Base-by-base conservation (phyloP, 2,888 invertebrate species). In the Melanostoma mellinum region DNA sequence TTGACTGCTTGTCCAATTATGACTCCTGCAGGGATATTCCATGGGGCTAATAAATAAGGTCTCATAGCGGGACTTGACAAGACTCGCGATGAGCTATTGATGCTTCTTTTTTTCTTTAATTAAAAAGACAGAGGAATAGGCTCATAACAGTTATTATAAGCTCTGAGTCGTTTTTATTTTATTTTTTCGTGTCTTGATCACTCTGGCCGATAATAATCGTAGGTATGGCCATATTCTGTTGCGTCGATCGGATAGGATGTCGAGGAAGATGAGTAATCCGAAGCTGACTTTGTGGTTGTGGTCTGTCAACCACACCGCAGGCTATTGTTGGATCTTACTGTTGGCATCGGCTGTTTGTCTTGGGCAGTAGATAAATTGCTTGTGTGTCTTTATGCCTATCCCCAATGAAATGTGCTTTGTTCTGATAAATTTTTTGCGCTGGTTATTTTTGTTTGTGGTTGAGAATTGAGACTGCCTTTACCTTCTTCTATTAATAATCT, bases 251-350 rank as follows among this genome's bases (percentile, higher is more conserved):
- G 33, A 1, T 55, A 44, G 52, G 63, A 77, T 82, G 82, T 56
- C 55, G 53, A 30, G 2, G 60, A 44, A 46, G 63, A 77, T 82
- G 82, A 82, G 73, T 77, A 77, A 82, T 73, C 35, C 6, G 63
- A 77, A 63, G 68, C 77, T 69, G 44, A 58, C 40, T 58, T 61
- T 82, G 77, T 68, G 77, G 77, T 61, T 82, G 77, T 68, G 77
- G 77, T 82, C 40, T 76, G 67, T 42, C 72, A 61, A 72, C 38
- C 44, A 61, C 9, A 61, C 46, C 42, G 20, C 5, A 69, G 38
- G n/a, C 38, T 46, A 35, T n/a, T 30, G 63, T 44, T 72, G 20
- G 42, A 42, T 55, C 1, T 42, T 36, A 30, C 20, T 20, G 38
- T 6, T 67, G 9, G 58, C 61, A 69, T 56, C 44, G 42, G 44